Conservation (phyloP, 64 coral and sea anemone species). For the Catalaphyllia jardinei region DNA sequence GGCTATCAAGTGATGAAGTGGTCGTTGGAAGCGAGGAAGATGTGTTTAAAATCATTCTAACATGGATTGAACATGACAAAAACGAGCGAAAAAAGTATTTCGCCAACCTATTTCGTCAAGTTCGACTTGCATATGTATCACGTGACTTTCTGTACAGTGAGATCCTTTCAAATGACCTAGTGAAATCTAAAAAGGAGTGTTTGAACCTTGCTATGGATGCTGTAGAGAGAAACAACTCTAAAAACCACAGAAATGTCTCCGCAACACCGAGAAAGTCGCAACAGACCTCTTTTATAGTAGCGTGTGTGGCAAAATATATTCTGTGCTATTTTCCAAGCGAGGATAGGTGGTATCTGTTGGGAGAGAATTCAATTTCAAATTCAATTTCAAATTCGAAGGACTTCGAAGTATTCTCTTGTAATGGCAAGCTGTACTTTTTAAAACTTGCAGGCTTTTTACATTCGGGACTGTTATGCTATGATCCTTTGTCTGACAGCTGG, state of each 20-base stretch:
- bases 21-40: background rate
- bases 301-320: background rate
- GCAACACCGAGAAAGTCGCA: background rate
- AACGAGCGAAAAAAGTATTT: slow-evolving; percentile 15
- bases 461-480: background rate
- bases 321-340: background rate
- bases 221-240: background rate
- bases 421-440: background rate
- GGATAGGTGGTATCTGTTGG: background rate
- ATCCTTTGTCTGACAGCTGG: background rate
- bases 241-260: background rate
- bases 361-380: too few species aligned
- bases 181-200: background rate
- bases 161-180: slow-evolving; percentile 3
- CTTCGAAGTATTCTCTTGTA: background rate
- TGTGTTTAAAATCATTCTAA: background rate
- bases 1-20: slow-evolving; percentile 6
- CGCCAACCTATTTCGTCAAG: slow-evolving; percentile 1
- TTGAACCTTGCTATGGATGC: background rate
- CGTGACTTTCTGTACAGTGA: background rate
- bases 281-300: background rate
- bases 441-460: background rate
- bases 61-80: background rate
- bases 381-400: background rate
- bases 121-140: slow-evolving; percentile 9